Conservation (phyloP, 2,113 vertebrate species). For the Ascaphus truei region DNA sequence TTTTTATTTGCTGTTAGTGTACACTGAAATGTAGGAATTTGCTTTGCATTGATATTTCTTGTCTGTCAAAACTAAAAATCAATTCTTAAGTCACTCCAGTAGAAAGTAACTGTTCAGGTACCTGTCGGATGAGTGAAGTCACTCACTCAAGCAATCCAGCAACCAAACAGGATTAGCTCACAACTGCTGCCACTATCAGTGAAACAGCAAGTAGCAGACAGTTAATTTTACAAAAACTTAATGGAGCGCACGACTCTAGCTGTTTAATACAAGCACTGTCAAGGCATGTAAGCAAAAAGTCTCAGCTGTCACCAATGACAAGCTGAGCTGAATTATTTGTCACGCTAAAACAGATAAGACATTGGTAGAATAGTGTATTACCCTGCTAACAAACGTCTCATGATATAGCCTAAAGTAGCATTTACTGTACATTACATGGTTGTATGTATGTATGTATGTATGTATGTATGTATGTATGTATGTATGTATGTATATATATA, state of each 20-base stretch:
- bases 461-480: background rate
- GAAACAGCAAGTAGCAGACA: constrained; percentile 65
- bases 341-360: constrained; percentile 61
- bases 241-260: constrained; percentile 68
- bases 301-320: constrained; percentile 67
- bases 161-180: constrained; percentile 54
- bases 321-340: constrained; percentile 69
- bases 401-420: background rate
- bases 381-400: constrained; percentile 41
- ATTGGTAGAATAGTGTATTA: constrained; percentile 41
- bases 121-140: constrained; percentile 40
- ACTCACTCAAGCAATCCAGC: constrained; percentile 41
- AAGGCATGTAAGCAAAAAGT: constrained; percentile 66
- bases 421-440: background rate
- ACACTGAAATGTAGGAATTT: background rate
- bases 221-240: constrained; percentile 77
- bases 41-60: constrained; percentile 17
- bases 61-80: constrained; percentile 8
- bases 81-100: constrained; percentile 21
- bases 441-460: no score
- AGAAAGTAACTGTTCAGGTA: constrained; percentile 12
- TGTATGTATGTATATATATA: background rate
- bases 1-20: constrained; percentile 13
- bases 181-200: constrained; percentile 49
- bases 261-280: constrained; percentile 70